Base-by-base conservation (phyloP, 1,140 invertebrate genomes). In the Heliothis subflexa region DNA sequence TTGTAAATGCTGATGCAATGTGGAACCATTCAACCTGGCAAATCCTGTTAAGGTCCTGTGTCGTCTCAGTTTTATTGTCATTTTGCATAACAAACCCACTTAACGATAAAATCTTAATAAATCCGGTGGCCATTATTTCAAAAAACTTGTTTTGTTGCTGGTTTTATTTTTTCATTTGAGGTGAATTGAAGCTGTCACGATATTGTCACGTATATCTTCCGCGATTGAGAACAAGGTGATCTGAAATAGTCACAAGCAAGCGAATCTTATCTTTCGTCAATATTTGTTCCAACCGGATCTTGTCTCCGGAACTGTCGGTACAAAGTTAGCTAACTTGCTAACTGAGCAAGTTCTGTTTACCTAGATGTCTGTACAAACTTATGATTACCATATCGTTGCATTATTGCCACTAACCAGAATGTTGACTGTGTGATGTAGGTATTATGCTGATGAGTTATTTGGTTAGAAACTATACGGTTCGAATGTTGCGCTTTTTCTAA, bases 221-320 rank as follows among this genome's bases (percentile, higher is more conserved):
- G 40, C 18, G 47, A 75, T 54, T 75, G 49, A 47, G 59, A n/a
- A 50, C 73, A 75, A 75, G 73, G 73, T 75, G 59, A 75, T 54
- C 40, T 50, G 9, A 13, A 61, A 74, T 74, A 45, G 55, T 64
- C 21, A 3, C 49, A 45, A 25, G 47, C 47, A 33, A 12, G 10
- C 14, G 28, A 64, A 50, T 59, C 45, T 75, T 33, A 75, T 75
- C 73, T 62, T 62, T 12, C n/a, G 18, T 61, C 40, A 74, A 61
- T 75, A 64, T 75, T 75, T 62, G 59, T 52, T 75, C 25, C 14
- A 49, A 28, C 45, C 57, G 57, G 73, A 75, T 50, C 21, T 75
- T 45, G 12, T 49, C 14, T 61, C 40, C 72, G 57, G 73, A 61
- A 64, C 21, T 73, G 33, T 40, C 7, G 40, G 21, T 14, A 18